Evolutionary conservation across 2,113 vertebrate genomes (phyloP).

Genomic region (Guaruba guarouba): DNA sequence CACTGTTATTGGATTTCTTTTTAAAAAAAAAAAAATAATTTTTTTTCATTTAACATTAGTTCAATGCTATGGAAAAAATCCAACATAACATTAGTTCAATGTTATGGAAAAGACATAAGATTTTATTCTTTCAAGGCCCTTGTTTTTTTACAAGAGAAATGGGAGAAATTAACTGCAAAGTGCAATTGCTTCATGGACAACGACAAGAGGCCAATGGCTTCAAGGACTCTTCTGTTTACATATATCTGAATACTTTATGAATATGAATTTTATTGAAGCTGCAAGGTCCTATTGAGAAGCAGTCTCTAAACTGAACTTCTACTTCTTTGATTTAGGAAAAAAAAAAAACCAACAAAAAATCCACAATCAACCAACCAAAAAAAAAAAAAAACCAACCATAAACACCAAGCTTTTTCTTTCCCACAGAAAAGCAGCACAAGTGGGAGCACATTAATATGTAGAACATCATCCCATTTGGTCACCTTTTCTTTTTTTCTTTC

Average conservation of each 20-base stretch:
- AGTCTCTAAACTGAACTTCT: not conserved
- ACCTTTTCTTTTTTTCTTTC: not conserved
- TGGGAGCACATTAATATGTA: rapidly evolving
- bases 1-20: rapidly evolving
- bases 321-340: not conserved
- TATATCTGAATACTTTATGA: not conserved
- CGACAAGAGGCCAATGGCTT: not conserved
- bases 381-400: not conserved
- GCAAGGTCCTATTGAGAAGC: not conserved
- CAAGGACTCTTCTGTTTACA: not conserved
- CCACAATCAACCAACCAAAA: not conserved
- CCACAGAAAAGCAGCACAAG: not conserved
- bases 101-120: not conserved
- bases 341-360: no score
- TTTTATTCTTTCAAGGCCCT: not conserved
- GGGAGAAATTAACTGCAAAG: not conserved
- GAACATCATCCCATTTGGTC: not conserved
- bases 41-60: no score
- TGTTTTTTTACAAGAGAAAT: not conserved
- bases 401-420: not conserved
- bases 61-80: not conserved
- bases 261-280: rapidly evolving
- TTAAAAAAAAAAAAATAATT: no score
- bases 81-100: rapidly evolving
- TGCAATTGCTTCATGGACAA: not conserved